Percentiles rank a stretch among this genome's conserved stretches.
Conservation (phyloP, 2,113 vertebrate species). For the Prochilodus magdalenae region DNA sequence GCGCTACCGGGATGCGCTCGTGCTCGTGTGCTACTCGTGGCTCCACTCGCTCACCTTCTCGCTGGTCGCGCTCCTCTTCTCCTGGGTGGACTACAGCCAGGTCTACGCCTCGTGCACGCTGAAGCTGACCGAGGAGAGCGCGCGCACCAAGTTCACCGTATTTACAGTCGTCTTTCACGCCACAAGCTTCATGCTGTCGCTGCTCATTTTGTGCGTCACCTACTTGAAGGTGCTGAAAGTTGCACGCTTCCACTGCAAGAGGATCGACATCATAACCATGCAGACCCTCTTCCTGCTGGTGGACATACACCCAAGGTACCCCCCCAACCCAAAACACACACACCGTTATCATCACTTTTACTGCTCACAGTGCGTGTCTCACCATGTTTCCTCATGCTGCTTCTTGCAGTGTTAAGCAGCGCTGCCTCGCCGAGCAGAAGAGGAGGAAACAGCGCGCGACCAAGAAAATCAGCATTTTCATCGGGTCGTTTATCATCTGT, state of each 20-base stretch:
- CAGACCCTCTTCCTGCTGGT: constrained; percentile 86
- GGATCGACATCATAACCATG: constrained; percentile 84
- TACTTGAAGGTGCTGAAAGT: constrained; percentile 85
- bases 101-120: constrained; percentile 84
- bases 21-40: constrained; percentile 85
- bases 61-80: constrained; percentile 80
- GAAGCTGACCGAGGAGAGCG: constrained; percentile 72
- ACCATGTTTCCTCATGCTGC: neutral
- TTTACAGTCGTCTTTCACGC: constrained; percentile 85
- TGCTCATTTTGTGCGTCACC: constrained; percentile 84
- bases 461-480: constrained; percentile 89
- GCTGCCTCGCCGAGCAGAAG: constrained; percentile 84
- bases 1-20: constrained; percentile 83
- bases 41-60: constrained; percentile 83
- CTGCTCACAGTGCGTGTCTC: neutral
- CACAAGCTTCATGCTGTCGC: constrained; percentile 81
- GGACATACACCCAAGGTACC: constrained; percentile 86
- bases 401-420: constrained; percentile 81
- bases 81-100: constrained; percentile 82
- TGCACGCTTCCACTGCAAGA: constrained; percentile 84
- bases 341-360: neutral
- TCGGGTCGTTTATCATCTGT: constrained; percentile 84
- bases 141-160: constrained; percentile 76
- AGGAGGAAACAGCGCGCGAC: constrained; percentile 80
- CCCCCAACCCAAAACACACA: no score